Evolutionary conservation across 1,140 invertebrate genomes (phyloP), one percentile per base, ranked within the genome.

Genomic region (Lamellibrachia luymesi): DNA sequence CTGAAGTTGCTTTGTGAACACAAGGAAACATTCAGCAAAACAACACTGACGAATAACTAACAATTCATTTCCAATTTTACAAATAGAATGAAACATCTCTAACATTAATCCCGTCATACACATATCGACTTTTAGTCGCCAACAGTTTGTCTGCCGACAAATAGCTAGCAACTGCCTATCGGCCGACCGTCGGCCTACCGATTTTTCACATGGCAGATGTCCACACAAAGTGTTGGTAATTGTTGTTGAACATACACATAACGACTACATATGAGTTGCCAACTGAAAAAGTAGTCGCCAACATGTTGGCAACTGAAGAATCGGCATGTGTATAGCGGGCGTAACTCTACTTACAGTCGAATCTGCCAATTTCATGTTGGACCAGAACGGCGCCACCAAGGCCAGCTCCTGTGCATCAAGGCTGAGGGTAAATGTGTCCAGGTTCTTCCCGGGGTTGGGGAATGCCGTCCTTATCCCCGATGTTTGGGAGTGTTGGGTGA

Each of bases 291-390:
- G 38, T 38, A 38, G 38, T 38, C 38, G 38, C 38, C 38, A 38
- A 38, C 38, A 38, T 1, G 38, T 38, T 38, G 38, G 38, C 38
- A 38, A 38, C 38, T 38, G 38, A 38, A 38, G 38, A 38, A 38
- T 38, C 38, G 38, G 38, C 38, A 38, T 38, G 38, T 38, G 38
- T 38, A 38, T 17, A 90, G 80, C n/a, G n/a, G 80, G 80, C n/a
- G n/a, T 22, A 22, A 1, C 17, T 51, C 38, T 91, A 91, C 49
- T 49, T 13, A 91, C 90, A n/a, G 90, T 91, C 27, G 49, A 10
- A 2, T 91, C 90, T 91, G 38, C 27, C 50, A 91, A 25, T 27
- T 91, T 91, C 90, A 91, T 91, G 90, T 91, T 91, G 38, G 90
- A 91, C 90, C 90, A 91, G 50, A 50, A 91, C 90, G 50, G 49